Evolutionary conservation across 2,797 vertebrate species (phyloP).

Genomic region (Ibycter americanus): DNA sequence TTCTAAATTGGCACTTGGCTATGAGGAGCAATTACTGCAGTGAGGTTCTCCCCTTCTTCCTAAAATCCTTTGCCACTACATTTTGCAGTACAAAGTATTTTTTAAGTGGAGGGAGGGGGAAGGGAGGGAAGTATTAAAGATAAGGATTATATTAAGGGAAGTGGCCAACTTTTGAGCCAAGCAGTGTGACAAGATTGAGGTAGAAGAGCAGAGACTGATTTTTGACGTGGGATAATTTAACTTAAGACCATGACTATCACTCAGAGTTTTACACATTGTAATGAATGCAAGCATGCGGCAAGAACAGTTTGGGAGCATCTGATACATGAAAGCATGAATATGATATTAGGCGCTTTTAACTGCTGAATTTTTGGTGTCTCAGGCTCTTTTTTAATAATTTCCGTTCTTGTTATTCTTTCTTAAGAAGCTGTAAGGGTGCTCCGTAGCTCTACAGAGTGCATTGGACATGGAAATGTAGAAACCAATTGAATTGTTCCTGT

Average conservation of each 20-base stretch:
- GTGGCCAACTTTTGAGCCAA: neutral
- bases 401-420: neutral
- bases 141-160: constrained; percentile 25
- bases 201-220: constrained; percentile 1
- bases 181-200: neutral
- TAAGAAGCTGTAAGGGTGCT: neutral
- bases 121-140: neutral
- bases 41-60: neutral
- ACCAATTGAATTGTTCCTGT: neutral
- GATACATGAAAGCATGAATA: constrained; percentile 49
- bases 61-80: neutral
- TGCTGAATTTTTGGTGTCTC: neutral
- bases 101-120: neutral
- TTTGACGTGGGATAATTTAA: constrained; percentile 29
- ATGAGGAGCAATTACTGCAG: neutral
- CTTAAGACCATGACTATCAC: constrained; percentile 4
- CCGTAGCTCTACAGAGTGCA: accelerated
- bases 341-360: constrained; percentile 27
- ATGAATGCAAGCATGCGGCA: constrained; percentile 27
- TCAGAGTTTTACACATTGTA: constrained; percentile 20
- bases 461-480: neutral
- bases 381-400: neutral
- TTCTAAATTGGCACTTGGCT: neutral
- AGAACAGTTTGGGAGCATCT: constrained; percentile 40
- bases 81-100: neutral